Conservation (phyloP, 2,113 vertebrate species). For the Centropus bengalensis region DNA sequence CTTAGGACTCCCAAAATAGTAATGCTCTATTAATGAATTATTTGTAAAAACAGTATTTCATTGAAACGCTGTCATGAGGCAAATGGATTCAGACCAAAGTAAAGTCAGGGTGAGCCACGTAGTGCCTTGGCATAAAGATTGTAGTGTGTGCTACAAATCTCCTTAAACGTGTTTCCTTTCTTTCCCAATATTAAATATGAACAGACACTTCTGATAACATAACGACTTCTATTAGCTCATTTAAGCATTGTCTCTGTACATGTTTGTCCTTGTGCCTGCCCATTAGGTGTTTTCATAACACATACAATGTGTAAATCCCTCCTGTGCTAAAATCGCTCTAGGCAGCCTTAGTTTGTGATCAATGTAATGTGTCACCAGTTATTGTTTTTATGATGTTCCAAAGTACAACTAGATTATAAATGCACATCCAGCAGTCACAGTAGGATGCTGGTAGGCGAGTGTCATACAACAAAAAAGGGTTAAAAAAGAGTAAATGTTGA, state of each 20-base stretch:
- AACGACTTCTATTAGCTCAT: neutral
- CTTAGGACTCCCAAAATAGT: conserved; percentile 28
- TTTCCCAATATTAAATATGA: neutral
- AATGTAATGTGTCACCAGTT: neutral
- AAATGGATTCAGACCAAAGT: neutral
- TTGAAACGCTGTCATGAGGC: neutral
- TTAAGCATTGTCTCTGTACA: neutral
- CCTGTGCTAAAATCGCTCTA: neutral
- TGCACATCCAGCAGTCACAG: neutral
- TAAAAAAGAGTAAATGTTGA: neutral
- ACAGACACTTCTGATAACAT: neutral
- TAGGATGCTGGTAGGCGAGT: neutral
- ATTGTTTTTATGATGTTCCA: neutral
- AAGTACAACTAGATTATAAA: neutral
- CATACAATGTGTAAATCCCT: neutral
- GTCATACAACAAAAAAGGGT: neutral
- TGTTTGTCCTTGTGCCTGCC: neutral
- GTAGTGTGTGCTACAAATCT: neutral
- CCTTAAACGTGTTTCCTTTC: neutral
- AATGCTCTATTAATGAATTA: conserved; percentile 18
- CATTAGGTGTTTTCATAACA: neutral
- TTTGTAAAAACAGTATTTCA: neutral
- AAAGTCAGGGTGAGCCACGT: neutral
- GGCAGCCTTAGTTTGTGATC: neutral
- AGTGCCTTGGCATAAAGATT: neutral